Evolutionary conservation across 2,113 vertebrate species (phyloP).

Genomic region (Nothocercus julius): DNA sequence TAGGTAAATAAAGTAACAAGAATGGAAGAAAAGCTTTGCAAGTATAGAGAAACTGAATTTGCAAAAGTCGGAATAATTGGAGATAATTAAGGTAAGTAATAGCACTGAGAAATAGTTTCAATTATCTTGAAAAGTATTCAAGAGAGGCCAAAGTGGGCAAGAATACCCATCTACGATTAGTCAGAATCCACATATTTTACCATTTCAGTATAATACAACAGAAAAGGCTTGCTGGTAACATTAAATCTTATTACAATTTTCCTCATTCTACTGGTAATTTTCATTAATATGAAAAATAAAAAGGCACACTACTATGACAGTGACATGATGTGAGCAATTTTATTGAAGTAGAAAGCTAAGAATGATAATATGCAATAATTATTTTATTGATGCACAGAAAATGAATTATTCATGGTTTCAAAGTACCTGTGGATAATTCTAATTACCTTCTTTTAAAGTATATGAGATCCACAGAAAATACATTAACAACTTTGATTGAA

Average conservation of each 20-base stretch:
- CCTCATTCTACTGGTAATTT: slow-evolving; percentile 57
- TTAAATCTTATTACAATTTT: slow-evolving; percentile 44
- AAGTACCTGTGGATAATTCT: slow-evolving; percentile 82
- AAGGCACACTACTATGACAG: slow-evolving; percentile 64
- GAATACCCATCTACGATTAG: not conserved
- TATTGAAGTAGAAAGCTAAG: slow-evolving; percentile 79
- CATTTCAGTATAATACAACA: not conserved
- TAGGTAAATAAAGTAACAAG: not conserved
- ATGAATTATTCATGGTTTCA: slow-evolving; percentile 83
- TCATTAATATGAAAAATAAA: slow-evolving; percentile 73
- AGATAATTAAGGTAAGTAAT: not conserved
- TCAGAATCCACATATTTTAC: not conserved
- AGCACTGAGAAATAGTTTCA: not conserved
- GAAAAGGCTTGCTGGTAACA: slow-evolving; percentile 15
- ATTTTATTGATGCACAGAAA: slow-evolving; percentile 80
- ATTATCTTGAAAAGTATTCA: not conserved
- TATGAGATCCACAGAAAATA: slow-evolving; percentile 77
- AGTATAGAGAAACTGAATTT: not conserved
- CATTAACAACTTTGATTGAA: slow-evolving; percentile 78
- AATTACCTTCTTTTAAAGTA: slow-evolving; percentile 82
- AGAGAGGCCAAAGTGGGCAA: not conserved
- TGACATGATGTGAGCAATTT: slow-evolving; percentile 74
- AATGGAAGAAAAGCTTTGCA: not conserved
- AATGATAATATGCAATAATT: slow-evolving; percentile 83
- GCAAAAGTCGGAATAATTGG: not conserved